These are phyloP conservation scores for Sicus ferrugineus DNA, from an alignment of 2,888 invertebrate species.

Conservation along the genomic window DNA sequence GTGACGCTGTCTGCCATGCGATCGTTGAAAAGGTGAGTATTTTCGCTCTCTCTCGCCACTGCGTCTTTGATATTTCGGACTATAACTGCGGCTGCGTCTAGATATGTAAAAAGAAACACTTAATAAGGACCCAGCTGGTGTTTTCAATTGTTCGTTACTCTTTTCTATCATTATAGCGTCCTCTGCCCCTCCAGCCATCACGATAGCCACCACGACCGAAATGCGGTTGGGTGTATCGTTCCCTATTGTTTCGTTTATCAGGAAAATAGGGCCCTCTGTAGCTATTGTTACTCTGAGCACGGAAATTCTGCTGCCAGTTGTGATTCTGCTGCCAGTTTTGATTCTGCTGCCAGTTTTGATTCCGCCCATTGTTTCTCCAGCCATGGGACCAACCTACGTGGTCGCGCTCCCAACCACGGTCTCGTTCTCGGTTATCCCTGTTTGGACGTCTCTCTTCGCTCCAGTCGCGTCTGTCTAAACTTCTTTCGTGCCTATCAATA, in stretches of 20 bases:
- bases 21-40: conserved; percentile 11
- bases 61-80: conserved; percentile 35
- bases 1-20: conserved; percentile 11
- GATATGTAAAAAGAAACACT: neutral
- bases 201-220: conserved; percentile 33
- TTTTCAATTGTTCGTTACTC: conserved; percentile 42
- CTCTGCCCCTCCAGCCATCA: conserved; percentile 26
- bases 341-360: neutral
- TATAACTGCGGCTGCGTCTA: conserved; percentile 51
- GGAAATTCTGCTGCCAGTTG: neutral
- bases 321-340: conserved; percentile 18
- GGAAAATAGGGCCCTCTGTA: conserved; percentile 28
- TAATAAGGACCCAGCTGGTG: neutral
- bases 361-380: conserved; percentile 19
- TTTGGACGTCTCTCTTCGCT: conserved; percentile 41
- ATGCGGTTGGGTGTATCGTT: conserved; percentile 32
- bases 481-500: conserved; percentile 39
- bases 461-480: conserved; percentile 36
- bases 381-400: neutral
- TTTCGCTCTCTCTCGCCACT: neutral
- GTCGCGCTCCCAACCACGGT: conserved; percentile 16
- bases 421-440: conserved; percentile 39
- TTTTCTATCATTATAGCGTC: conserved; percentile 35
- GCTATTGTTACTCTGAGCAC: conserved; percentile 23
- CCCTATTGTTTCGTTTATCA: conserved; percentile 30